phyloP scores from a whole-genome alignment of 2,888 invertebrate genomes.

The Neuroscelio doddi region DNA sequence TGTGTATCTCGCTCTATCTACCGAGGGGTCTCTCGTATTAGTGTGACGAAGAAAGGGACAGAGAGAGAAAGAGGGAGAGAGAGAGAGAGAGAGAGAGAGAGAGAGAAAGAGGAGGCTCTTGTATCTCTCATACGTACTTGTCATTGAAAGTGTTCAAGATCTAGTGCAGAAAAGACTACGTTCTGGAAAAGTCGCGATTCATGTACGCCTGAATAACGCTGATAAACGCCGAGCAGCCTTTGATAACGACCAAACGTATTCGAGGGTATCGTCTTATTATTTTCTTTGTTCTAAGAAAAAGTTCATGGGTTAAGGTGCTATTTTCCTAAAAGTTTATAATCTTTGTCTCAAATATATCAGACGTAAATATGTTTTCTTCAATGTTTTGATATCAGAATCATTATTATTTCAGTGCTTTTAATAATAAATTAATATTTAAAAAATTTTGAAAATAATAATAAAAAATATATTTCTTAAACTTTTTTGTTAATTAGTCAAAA shows the following conservation, averaged over 20 bases:
- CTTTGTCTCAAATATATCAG: neutral
- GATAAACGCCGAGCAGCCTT: slow-evolving; percentile 25
- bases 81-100: slow-evolving; percentile 24
- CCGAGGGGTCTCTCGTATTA: neutral
- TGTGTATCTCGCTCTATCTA: slow-evolving; percentile 11
- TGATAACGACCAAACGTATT: slow-evolving; percentile 5
- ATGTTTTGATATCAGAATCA: no score
- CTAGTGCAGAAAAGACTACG: slow-evolving; percentile 58
- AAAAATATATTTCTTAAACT: no score
- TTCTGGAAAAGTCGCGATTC: slow-evolving; percentile 17
- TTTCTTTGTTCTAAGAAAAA: neutral
- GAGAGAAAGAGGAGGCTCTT: slow-evolving; percentile 22
- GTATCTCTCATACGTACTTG: slow-evolving; percentile 50
- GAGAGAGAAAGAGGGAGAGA: slow-evolving; percentile 22
- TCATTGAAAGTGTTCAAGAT: slow-evolving; percentile 68
- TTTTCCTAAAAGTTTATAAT: no score
- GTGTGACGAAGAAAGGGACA: slow-evolving; percentile 15
- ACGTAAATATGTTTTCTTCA: neutral
- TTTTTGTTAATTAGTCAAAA: no score
- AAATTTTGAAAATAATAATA: neutral
- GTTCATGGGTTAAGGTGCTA: neutral
- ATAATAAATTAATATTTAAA: neutral
- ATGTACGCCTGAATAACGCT: slow-evolving; percentile 22
- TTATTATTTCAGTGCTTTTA: neutral
- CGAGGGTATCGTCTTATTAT: neutral